Base-by-base conservation (phyloP, 1,140 invertebrate genomes). In the Bombus haemorrhoidalis region DNA sequence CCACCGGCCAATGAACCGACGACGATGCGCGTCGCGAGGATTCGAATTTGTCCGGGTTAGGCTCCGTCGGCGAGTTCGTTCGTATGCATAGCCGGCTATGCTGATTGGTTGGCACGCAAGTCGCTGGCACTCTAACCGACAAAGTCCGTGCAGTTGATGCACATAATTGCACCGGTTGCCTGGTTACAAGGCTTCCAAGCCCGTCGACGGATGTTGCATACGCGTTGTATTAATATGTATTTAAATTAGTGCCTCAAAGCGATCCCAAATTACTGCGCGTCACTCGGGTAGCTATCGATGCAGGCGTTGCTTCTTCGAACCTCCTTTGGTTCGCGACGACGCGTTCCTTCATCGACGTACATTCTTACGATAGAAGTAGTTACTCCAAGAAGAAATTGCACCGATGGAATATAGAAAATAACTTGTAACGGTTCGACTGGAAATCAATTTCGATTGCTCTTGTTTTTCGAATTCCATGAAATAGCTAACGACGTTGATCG, bases 201-300 rank as follows among this genome's bases (percentile, higher is more conserved):
- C 66, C 62, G 32, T 68, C 86, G 78, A 81, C 86, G 89, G 89
- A 87, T 92, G 88, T 92, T 92, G 86, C 88, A 91, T 88, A 92
- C 85, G 89, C 91, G 92, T 93, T 91, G 81, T 92, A 94, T 94
- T 94, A 94, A 94, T 94, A 93, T 94, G 93, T 93, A 94, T 94
- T 94, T 94, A 93, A 94, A 94, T 94, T 92, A 93, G 90, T 85
- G 90, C 87, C 89, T 93, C 90, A 94, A 94, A 93, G 92, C 87
- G 86, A 91, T 83, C 85, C 87, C 84, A 93, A 92, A 93, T 93
- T 93, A 91, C 90, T 64, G 88, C 82, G 87, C 81, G 87, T 86
- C 34, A 73, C 76, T 75, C 68, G 53, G 18, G 32, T 71, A 69
- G 34, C 83, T 64, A 41, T 75, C 39, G 28, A 25, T 28, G 37